Evolutionary conservation across 2,113 vertebrate genomes (phyloP).

Genomic region (Cottus gobio): DNA sequence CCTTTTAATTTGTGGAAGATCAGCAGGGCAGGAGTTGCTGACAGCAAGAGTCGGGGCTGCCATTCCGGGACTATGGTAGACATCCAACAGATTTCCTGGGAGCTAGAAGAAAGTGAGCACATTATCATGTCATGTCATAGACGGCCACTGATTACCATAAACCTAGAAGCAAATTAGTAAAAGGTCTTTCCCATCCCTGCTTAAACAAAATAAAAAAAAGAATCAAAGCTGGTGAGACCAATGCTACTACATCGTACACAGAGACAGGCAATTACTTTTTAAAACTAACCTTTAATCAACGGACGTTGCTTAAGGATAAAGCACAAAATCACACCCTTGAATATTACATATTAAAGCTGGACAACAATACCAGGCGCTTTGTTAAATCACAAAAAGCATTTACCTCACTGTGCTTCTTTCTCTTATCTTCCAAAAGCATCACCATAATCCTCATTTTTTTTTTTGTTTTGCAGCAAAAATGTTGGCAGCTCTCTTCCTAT

Average conservation of each 20-base stretch:
- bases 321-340: neutral
- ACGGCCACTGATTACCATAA: neutral
- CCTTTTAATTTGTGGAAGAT: conserved; percentile 90
- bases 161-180: neutral
- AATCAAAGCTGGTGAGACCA: conserved; percentile 10
- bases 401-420: conserved; percentile 74
- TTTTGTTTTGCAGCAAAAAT: conserved; percentile 18
- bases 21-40: conserved; percentile 93
- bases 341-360: neutral
- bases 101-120: conserved; percentile 69
- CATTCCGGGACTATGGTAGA: conserved; percentile 85
- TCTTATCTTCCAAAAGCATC: conserved; percentile 76
- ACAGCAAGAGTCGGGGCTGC: conserved; percentile 83
- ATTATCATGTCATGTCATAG: neutral
- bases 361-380: neutral
- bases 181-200: conserved; percentile 9
- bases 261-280: neutral
- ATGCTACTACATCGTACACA: neutral
- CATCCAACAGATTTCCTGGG: conserved; percentile 88
- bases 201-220: neutral
- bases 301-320: neutral
- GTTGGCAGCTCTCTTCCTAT: neutral
- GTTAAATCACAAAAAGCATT: conserved; percentile 16
- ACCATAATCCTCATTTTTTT: conserved; percentile 79
- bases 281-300: neutral